Evolutionary conservation across 2,113 vertebrate species (phyloP).

Genomic region (Xenopus laevis): DNA sequence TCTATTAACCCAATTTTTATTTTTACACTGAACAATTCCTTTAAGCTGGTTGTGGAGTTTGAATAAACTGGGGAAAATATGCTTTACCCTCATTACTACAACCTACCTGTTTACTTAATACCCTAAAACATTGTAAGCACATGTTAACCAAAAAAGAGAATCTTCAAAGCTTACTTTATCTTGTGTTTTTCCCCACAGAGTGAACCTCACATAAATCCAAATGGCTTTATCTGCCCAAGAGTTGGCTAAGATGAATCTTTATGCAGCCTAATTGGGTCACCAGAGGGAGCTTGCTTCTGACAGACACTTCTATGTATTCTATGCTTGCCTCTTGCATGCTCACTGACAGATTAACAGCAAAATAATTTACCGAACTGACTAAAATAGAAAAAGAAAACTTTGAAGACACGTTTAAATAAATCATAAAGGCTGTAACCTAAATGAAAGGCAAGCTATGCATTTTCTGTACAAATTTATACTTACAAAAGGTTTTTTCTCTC

Average conservation of each 20-base stretch:
- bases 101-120: too few species aligned
- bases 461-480: slow-evolving; percentile 35
- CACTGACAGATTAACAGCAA: slow-evolving; percentile 31
- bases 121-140: too few species aligned
- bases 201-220: slow-evolving; percentile 34
- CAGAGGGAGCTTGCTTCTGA: slow-evolving; percentile 39
- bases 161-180: slow-evolving; percentile 30
- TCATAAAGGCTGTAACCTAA: slow-evolving; percentile 36
- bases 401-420: slow-evolving; percentile 42
- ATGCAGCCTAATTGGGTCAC: slow-evolving; percentile 39
- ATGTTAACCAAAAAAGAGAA: not conserved
- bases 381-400: slow-evolving; percentile 38
- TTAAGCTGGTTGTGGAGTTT: too few species aligned
- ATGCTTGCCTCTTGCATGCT: slow-evolving; percentile 24
- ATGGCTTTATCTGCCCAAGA: slow-evolving; percentile 35
- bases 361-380: slow-evolving; percentile 30
- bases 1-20: too few species aligned
- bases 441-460: slow-evolving; percentile 28
- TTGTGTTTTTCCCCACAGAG: slow-evolving; percentile 21
- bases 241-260: slow-evolving; percentile 29
- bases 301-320: slow-evolving; percentile 26
- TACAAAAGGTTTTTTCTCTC: slow-evolving; percentile 11
- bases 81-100: too few species aligned
- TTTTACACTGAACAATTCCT: too few species aligned
- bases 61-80: too few species aligned